These are phyloP conservation scores for Clupea harengus DNA, from an alignment of 2,113 vertebrate species.

Conservation along the genomic window DNA sequence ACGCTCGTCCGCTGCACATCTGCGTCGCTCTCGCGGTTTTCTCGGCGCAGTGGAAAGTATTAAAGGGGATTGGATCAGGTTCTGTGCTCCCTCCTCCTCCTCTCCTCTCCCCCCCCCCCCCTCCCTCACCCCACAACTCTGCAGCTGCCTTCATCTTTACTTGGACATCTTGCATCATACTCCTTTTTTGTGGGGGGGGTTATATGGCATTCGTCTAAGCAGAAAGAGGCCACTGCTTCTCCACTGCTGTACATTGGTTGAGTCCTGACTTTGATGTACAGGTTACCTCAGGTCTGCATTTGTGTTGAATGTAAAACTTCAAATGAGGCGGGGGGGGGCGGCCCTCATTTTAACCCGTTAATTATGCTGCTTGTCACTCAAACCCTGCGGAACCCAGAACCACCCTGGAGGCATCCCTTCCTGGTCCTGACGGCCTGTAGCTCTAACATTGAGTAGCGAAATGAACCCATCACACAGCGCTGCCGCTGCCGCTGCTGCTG, in stretches of 20 bases:
- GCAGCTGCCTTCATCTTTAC: constrained; percentile 44
- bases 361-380: background rate
- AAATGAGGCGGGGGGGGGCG: background rate
- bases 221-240: background rate
- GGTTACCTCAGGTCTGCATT: background rate
- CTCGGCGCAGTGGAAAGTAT: constrained; percentile 67
- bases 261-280: background rate
- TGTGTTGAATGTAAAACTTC: background rate
- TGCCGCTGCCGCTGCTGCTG: background rate
- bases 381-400: background rate
- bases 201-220: background rate
- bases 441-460: background rate
- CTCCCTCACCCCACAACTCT: background rate
- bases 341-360: background rate
- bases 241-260: background rate
- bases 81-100: constrained; percentile 43
- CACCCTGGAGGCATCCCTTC: no score
- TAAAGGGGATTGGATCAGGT: constrained; percentile 47
- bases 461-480: background rate
- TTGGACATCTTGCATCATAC: constrained; percentile 58
- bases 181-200: constrained; percentile 7
- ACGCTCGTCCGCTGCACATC: constrained; percentile 48
- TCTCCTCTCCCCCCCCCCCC: constrained; percentile 45
- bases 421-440: background rate
- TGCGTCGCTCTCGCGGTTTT: constrained; percentile 49